These are phyloP conservation scores for Babyrousa celebensis DNA, from an alignment of 2,797 vertebrate genomes.

Conservation along the genomic window DNA sequence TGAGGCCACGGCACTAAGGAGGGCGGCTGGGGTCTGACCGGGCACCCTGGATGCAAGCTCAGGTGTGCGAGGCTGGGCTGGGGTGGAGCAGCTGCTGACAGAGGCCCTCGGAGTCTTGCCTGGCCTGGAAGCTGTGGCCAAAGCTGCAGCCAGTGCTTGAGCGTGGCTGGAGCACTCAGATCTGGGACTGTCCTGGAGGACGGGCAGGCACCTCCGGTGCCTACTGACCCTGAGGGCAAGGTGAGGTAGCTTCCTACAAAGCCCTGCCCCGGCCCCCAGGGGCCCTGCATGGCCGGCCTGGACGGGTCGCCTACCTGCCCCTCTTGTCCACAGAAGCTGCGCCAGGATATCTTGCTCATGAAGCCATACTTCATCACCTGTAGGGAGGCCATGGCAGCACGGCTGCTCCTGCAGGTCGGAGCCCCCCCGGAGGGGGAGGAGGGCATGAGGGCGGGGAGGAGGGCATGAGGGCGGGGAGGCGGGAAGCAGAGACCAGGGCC, in stretches of 20 bases:
- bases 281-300: fast-evolving
- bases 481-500: not conserved
- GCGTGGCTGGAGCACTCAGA: not conserved
- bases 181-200: not conserved
- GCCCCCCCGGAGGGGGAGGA: fast-evolving
- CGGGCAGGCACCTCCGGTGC: not conserved
- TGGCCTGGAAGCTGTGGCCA: not conserved
- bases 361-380: conserved; percentile 99
- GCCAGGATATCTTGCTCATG: conserved; percentile 98
- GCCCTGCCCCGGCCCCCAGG: no score
- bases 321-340: conserved; percentile 94
- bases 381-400: conserved; percentile 98
- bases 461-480: not conserved
- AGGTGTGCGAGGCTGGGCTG: not conserved
- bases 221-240: not conserved
- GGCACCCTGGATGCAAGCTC: not conserved
- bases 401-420: conserved; percentile 96
- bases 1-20: not conserved
- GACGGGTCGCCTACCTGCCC: not conserved
- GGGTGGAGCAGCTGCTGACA: not conserved
- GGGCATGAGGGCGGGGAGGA: no score
- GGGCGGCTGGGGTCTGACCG: not conserved
- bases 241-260: not conserved
- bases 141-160: not conserved
- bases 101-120: not conserved